Percentiles rank a stretch among this genome's conserved stretches.
phyloP scores from a whole-genome alignment of 2,888 invertebrate genomes.

The Noctua janthina region DNA sequence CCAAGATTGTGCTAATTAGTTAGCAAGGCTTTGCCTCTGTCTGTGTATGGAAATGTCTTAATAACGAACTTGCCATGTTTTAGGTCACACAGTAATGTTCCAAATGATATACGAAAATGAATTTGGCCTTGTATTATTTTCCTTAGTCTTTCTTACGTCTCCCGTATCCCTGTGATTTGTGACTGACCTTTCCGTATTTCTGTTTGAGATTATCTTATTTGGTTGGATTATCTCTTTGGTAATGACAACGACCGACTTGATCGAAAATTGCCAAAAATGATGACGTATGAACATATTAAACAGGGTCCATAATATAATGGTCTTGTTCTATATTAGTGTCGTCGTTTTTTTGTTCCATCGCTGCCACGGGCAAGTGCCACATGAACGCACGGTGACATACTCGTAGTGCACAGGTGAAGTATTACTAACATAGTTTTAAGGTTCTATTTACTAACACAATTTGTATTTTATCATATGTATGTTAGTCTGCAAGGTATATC shows the following conservation, averaged over 20 bases:
- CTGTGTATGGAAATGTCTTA: conserved; percentile 12
- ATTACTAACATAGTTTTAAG: too few relatives aligned
- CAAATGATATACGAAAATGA: conserved; percentile 36
- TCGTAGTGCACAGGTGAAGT: too few relatives aligned
- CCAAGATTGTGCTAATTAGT: conserved; percentile 52
- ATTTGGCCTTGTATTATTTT: conserved; percentile 24
- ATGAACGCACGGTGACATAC: too few relatives aligned
- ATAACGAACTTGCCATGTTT: conserved; percentile 15
- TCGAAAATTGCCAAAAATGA: conserved; percentile 1
- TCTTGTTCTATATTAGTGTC: neutral
- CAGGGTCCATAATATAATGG: too few relatives aligned
- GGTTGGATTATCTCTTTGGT: conserved; percentile 28
- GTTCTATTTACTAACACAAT: too few relatives aligned
- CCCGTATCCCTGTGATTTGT: conserved; percentile 5
- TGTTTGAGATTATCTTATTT: conserved; percentile 30
- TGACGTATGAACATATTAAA: neutral
- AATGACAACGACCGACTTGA: conserved; percentile 25
- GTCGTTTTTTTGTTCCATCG: neutral
- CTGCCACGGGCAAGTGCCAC: too few relatives aligned
- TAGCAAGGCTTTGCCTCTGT: conserved; percentile 17
- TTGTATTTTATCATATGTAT: too few relatives aligned
- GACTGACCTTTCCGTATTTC: conserved; percentile 37
- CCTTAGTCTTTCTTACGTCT: conserved; percentile 1
- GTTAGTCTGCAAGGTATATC: too few relatives aligned
- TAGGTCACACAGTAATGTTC: conserved; percentile 21